Base-by-base conservation (phyloP, 2,113 vertebrate species). In the Anoura caudifer region DNA sequence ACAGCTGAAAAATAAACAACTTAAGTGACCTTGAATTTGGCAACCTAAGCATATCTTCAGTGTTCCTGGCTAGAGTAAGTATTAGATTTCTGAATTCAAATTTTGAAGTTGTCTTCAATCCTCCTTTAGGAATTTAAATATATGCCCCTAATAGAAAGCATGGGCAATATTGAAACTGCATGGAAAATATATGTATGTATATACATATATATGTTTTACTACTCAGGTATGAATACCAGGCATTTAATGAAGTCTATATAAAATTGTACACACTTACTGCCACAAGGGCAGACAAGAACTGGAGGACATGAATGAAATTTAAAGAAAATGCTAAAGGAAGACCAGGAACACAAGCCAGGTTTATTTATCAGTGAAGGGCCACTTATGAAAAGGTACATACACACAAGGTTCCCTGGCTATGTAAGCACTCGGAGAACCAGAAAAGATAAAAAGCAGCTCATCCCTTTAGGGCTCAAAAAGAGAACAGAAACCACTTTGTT, bases 371-470 rank as follows among this genome's bases (percentile, higher is more conserved):
- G 61, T 43, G 52, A 45, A 83, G 50, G 33, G n/a, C 8, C 43
- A 52, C 33, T 47, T 69, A 83, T 13, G 4, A 92, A 76, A 20
- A 79, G n/a, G 52, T 31, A 76, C 15, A 28, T 36, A 61, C 28
- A 63, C 59, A 86, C 61, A 11, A 82, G n/a, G 76, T 26, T 80
- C 52, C 65, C 47, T 69, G 84, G 36, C 73, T 69, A 88, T 11
- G 59, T 41, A 69, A 10, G 43, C 36, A 88, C 24, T 56, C 28
- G 19, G 4, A 88, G 50, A 83, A 67, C n/a, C 11, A 88, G n/a
- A 87, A 91, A 28, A 90, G 41, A 84, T n/a, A n/a, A 95, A 91
- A n/a, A 86, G 41, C 28, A 80, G 26, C n/a, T 83, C 59, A 79
- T 43, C 26, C 67, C 41, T 91, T 59, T 59, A 85, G 38, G 50